Evolutionary conservation across 2,797 vertebrate species (phyloP).

Genomic region (Saxicola maurus): DNA sequence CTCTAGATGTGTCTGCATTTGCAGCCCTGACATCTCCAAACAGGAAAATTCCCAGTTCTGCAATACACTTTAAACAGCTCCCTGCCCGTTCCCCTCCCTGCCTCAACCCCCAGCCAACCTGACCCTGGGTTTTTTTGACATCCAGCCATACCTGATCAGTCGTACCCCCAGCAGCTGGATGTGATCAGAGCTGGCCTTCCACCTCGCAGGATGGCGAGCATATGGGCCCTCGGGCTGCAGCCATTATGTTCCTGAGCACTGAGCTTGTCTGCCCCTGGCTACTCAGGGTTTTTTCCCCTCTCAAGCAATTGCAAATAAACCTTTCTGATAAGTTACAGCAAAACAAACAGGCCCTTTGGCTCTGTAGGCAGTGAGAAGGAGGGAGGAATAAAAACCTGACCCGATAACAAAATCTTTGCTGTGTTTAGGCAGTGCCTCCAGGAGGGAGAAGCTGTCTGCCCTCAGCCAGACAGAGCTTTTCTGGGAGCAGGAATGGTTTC

Average conservation of each 20-base stretch:
- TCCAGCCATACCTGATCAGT: conserved; percentile 43
- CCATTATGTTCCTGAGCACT: conserved; percentile 50
- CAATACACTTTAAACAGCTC: conserved; percentile 24
- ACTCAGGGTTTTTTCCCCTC: not conserved
- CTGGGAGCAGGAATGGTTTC: not conserved
- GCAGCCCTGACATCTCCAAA: conserved; percentile 48
- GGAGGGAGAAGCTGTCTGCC: not conserved
- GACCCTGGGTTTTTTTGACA: not conserved
- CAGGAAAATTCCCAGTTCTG: conserved; percentile 33
- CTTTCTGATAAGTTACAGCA: conserved; percentile 60
- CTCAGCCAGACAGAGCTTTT: not conserved
- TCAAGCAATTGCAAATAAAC: conserved; percentile 51
- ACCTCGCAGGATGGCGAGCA: conserved; percentile 30
- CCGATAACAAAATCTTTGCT: not conserved
- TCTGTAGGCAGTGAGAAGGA: conserved; percentile 32
- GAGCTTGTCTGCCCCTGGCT: conserved; percentile 53
- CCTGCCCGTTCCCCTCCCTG: not conserved
- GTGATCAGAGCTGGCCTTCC: conserved; percentile 52
- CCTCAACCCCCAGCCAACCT: not conserved
- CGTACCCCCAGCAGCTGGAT: conserved; percentile 39
- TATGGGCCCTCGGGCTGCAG: conserved; percentile 23
- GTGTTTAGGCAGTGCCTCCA: conserved; percentile 6
- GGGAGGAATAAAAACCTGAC: not conserved
- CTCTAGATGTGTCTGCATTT: not conserved
- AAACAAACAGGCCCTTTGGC: conserved; percentile 58